Percentiles rank a stretch among this genome's conserved stretches.
Evolutionary conservation across 2,797 vertebrate genomes (phyloP).

Genomic region (Lemur catta): DNA sequence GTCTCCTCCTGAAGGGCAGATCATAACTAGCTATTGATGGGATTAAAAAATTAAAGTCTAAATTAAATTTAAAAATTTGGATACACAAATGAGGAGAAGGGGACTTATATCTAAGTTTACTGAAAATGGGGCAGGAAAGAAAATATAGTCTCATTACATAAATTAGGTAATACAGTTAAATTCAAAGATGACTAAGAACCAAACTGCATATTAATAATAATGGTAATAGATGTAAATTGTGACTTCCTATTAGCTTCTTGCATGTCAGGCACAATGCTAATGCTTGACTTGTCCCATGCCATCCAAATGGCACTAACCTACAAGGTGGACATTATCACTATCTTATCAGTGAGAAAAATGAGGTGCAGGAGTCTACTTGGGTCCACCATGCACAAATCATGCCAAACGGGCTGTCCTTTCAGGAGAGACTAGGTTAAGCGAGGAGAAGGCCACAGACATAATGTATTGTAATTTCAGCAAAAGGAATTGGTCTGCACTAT

Average conservation of each 20-base stretch:
- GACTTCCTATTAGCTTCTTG: not conserved
- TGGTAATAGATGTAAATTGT: not conserved
- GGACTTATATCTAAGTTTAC: not conserved
- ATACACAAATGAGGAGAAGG: not conserved
- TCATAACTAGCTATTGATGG: not conserved
- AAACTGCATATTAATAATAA: not conserved
- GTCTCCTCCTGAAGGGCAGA: not conserved
- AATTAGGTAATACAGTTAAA: not conserved
- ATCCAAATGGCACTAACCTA: not conserved
- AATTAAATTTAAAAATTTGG: slow-evolving; percentile 3
- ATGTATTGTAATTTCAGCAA: not conserved
- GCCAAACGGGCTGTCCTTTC: not conserved
- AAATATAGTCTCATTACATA: not conserved
- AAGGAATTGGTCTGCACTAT: not conserved
- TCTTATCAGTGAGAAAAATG: not conserved
- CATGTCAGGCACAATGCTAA: too few relatives aligned
- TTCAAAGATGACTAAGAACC: not conserved
- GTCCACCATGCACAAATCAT: not conserved
- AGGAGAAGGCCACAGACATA: too few relatives aligned
- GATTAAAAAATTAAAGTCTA: not conserved
- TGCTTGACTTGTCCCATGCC: accelerated
- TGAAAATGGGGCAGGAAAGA: not conserved
- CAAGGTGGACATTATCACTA: not conserved
- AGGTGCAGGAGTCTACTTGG: not conserved
- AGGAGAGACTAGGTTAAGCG: not conserved